phyloP scores from a whole-genome alignment of 1,140 invertebrate species.

The Leptoteleia sp. region DNA sequence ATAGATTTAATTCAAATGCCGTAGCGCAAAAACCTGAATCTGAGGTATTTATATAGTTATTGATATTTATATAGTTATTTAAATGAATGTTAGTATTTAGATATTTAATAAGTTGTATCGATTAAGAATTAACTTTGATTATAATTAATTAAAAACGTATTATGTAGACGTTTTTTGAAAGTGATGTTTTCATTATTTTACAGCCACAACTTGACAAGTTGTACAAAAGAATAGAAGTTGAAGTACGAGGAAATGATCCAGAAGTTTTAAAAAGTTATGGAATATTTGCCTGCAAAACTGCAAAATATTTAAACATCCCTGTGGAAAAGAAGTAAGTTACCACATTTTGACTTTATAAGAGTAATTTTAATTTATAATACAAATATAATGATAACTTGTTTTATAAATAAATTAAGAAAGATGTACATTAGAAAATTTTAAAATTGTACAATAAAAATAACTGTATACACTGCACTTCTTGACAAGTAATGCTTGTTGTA shows the following conservation, averaged over 20 bases:
- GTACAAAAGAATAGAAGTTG: constrained; percentile 91
- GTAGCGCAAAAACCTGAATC: background rate
- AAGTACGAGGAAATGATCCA: constrained; percentile 92
- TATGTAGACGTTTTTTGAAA: no score
- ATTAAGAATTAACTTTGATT: no score
- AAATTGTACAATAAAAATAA: no score
- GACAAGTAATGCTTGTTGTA: no score
- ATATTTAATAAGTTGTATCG: no score
- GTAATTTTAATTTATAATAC: no score
- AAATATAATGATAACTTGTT: background rate
- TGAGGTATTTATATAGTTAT: constrained; percentile 2
- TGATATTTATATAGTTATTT: no score
- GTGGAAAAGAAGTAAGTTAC: constrained; percentile 86
- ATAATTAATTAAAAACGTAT: no score
- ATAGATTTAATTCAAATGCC: constrained; percentile 4
- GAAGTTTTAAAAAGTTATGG: constrained; percentile 94
- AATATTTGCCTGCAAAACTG: constrained; percentile 90
- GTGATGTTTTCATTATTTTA: constrained; percentile 5
- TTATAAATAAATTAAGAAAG: constrained; percentile 1
- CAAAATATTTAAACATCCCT: constrained; percentile 89
- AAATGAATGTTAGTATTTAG: no score
- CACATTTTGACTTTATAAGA: no score
- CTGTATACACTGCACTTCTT: no score
- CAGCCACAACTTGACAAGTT: constrained; percentile 86
- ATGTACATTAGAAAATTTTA: no score